phyloP scores from a whole-genome alignment of 35 echinoderm and acorn worm genomes.

The Ptychodera flava region DNA sequence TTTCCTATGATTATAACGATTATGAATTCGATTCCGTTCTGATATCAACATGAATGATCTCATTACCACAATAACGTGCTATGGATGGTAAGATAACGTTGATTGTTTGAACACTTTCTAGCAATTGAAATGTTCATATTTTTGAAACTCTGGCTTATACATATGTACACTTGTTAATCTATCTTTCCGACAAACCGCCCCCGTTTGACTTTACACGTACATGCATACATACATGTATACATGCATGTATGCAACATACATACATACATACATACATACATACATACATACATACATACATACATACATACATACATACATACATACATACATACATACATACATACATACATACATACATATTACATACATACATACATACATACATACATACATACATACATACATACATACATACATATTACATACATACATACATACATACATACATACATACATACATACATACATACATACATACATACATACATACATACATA shows the following conservation, averaged over 20 bases:
- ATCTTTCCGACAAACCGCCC: no score
- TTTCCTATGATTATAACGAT: no score
- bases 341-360: not conserved
- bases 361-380: not conserved
- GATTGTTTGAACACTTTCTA: no score
- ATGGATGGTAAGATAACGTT: no score
- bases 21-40: no score
- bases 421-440: conserved; percentile 2
- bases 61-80: no score
- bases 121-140: no score
- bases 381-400: not conserved
- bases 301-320: not conserved
- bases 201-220: not conserved
- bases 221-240: not conserved
- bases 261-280: not conserved
- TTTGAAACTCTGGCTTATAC: no score
- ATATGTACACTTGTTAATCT: no score
- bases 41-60: no score
- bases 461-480: conserved; percentile 2
- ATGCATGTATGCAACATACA: not conserved
- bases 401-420: not conserved
- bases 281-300: not conserved
- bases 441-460: conserved; percentile 2
- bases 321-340: not conserved
- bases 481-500: not conserved